phyloP scores from a whole-genome alignment of 2,797 vertebrate genomes.

The Rhynchonycteris naso region DNA sequence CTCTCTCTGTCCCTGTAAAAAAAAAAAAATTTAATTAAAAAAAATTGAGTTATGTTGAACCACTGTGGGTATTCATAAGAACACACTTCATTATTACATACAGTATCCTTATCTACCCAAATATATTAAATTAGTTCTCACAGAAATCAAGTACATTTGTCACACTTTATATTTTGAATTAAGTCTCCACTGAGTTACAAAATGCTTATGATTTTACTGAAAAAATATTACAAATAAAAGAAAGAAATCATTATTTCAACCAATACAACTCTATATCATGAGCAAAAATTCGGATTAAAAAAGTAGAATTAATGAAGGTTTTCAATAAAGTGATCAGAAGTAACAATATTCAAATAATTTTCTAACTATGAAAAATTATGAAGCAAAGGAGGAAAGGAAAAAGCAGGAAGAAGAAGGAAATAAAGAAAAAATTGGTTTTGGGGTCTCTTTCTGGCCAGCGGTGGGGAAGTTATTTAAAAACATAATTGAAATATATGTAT shows the following conservation, averaged over 20 bases:
- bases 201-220: background rate
- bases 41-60: background rate
- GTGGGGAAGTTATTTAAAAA: background rate
- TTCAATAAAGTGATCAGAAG: background rate
- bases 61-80: background rate
- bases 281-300: background rate
- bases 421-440: background rate
- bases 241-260: background rate
- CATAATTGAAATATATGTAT: background rate
- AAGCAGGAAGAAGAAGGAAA: background rate
- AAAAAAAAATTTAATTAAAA: no score
- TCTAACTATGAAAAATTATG: background rate
- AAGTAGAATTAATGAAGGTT: background rate
- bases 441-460: background rate
- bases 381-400: background rate
- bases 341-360: background rate
- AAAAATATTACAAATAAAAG: background rate
- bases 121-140: background rate
- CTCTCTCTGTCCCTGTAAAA: no score
- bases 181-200: background rate
- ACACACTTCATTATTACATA: background rate
- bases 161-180: constrained; percentile 7
- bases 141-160: constrained; percentile 16
- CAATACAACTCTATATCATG: background rate
- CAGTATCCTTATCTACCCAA: background rate